phyloP scores from a whole-genome alignment of 2,888 invertebrate genomes.

The Dynastes hyllus region DNA sequence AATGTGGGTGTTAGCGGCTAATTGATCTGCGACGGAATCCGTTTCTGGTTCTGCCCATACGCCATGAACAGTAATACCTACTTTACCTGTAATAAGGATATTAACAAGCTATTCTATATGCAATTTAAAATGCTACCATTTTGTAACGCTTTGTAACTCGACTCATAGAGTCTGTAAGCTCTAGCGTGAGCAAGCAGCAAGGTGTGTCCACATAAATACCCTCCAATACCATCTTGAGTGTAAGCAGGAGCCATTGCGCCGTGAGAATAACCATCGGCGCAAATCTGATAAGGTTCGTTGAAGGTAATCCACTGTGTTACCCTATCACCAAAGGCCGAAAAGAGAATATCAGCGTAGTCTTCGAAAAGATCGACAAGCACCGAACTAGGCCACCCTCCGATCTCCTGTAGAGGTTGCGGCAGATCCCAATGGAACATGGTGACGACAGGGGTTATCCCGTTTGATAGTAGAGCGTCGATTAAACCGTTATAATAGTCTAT shows the following conservation, averaged over 20 bases:
- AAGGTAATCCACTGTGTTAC: conserved; percentile 72
- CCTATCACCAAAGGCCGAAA: conserved; percentile 57
- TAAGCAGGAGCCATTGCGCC: conserved; percentile 72
- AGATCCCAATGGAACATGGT: conserved; percentile 72
- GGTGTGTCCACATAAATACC: conserved; percentile 75
- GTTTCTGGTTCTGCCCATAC: conserved; percentile 75
- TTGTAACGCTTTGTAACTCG: conserved; percentile 68
- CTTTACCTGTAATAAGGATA: conserved; percentile 73
- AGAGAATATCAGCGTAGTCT: conserved; percentile 72
- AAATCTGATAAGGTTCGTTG: conserved; percentile 70
- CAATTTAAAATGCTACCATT: conserved; percentile 57
- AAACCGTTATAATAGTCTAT: conserved; percentile 85
- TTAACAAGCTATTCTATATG: background rate
- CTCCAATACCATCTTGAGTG: conserved; percentile 71
- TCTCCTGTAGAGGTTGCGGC: conserved; percentile 69
- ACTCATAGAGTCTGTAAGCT: conserved; percentile 71
- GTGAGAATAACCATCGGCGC: conserved; percentile 60
- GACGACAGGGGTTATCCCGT: conserved; percentile 75
- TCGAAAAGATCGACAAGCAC: conserved; percentile 73
- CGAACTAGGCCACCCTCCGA: conserved; percentile 78
- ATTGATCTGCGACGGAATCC: conserved; percentile 69
- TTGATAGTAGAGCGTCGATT: conserved; percentile 79
- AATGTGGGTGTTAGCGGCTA: conserved; percentile 74
- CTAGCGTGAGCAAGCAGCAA: conserved; percentile 70
- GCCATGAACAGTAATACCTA: conserved; percentile 75